These are phyloP conservation scores for Onychorhynchus coronatus DNA, from an alignment of 2,113 vertebrate genomes.

Conservation along the genomic window DNA sequence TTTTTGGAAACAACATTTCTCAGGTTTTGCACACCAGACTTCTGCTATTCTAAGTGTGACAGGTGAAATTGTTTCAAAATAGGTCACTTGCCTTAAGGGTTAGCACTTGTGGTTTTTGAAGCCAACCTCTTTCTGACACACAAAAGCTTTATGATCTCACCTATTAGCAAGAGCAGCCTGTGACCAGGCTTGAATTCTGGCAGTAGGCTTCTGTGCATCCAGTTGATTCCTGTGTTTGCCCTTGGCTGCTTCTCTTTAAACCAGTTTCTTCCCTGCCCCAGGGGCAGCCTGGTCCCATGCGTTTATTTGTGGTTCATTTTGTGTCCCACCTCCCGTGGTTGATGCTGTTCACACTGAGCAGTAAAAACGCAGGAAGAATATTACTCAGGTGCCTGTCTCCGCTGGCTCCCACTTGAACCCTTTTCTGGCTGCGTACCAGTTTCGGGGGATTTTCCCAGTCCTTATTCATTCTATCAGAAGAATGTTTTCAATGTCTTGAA, in stretches of 20 bases:
- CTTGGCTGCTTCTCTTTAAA: background rate
- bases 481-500: background rate
- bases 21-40: background rate
- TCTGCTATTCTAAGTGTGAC: background rate
- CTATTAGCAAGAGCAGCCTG: background rate
- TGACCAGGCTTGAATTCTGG: background rate
- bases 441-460: background rate
- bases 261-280: background rate
- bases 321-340: background rate
- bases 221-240: background rate
- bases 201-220: background rate
- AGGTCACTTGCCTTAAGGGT: background rate
- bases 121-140: background rate
- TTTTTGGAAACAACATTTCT: background rate
- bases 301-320: background rate
- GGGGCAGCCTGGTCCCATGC: fast-evolving
- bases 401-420: background rate
- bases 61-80: background rate
- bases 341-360: background rate
- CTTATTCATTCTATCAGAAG: background rate
- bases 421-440: background rate
- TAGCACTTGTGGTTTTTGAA: background rate
- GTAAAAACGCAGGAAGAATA: background rate
- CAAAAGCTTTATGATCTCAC: background rate
- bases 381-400: background rate